Percentiles rank a stretch among this genome's conserved stretches.
Evolutionary conservation across 2,797 vertebrate species (phyloP).

Genomic region (Cottoperca gobio): DNA sequence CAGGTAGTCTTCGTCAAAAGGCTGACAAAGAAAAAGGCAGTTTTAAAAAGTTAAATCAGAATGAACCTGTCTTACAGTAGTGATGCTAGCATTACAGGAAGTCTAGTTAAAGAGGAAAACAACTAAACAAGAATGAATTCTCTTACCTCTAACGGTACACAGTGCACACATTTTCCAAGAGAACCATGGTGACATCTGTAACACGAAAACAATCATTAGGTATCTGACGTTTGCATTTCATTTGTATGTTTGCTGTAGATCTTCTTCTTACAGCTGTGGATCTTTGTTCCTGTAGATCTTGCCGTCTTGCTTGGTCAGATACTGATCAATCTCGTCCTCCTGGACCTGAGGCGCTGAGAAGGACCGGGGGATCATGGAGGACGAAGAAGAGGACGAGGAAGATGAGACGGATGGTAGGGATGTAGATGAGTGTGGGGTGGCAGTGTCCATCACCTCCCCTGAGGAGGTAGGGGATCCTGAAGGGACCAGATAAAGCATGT

Average conservation of each 20-base stretch:
- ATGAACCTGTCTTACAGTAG: neutral
- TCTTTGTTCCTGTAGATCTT: constrained; percentile 96
- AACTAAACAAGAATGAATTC: too few relatives aligned
- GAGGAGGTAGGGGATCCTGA: constrained; percentile 87
- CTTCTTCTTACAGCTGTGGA: constrained; percentile 91
- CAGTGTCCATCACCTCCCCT: constrained; percentile 94
- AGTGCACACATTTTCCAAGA: constrained; percentile 97
- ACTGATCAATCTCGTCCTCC: constrained; percentile 97
- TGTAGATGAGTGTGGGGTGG: constrained; percentile 81
- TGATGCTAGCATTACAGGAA: neutral
- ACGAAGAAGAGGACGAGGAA: constrained; percentile 68
- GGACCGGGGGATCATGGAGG: constrained; percentile 81
- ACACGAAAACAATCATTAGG: constrained; percentile 20
- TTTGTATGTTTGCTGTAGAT: neutral
- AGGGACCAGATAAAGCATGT: constrained; percentile 95
- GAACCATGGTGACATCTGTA: constrained; percentile 94
- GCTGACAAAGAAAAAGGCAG: constrained; percentile 80
- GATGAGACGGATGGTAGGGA: constrained; percentile 73
- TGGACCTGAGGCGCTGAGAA: constrained; percentile 86
- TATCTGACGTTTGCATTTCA: too few relatives aligned
- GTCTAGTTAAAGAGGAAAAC: too few relatives aligned
- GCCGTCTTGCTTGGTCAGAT: constrained; percentile 95
- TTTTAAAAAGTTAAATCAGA: neutral
- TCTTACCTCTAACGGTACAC: constrained; percentile 96
- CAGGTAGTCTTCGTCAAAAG: constrained; percentile 99